A percentile compares a stretch with the other conserved stretches of the same genome.
Evolutionary conservation across 1,140 invertebrate species (phyloP).

Genomic region (Pomacea maculata): DNA sequence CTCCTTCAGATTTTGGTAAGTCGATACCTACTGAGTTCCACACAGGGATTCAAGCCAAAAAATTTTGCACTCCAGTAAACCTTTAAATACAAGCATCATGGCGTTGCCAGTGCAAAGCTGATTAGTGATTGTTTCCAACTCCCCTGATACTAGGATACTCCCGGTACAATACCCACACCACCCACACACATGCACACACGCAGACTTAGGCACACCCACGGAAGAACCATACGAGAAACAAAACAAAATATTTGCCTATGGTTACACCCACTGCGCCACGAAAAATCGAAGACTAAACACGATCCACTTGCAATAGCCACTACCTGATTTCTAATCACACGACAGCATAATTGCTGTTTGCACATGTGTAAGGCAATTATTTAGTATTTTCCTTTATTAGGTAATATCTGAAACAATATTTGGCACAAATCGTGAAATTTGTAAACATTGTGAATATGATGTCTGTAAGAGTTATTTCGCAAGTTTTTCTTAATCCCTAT

Average conservation of each 20-base stretch:
- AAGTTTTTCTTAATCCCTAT: no score
- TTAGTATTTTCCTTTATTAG: no score
- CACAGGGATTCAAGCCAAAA: background rate
- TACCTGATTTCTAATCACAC: background rate
- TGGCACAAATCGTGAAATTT: no score
- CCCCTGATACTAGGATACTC: background rate
- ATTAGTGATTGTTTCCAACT: background rate
- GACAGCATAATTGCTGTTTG: background rate
- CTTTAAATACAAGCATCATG: background rate
- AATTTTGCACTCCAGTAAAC: no score
- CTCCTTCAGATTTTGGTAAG: no score
- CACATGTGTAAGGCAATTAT: no score
- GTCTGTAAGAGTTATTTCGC: no score
- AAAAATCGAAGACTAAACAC: background rate
- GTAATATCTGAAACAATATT: no score
- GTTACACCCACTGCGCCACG: background rate
- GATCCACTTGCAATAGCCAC: background rate
- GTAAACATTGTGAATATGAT: no score
- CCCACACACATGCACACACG: background rate
- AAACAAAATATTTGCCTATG: background rate
- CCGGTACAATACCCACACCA: background rate
- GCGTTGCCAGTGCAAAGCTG: background rate
- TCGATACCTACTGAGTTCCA: no score
- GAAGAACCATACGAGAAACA: background rate
- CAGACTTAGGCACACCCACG: background rate